Evolutionary conservation across 2,797 vertebrate species (phyloP).

Genomic region (Alca torda): DNA sequence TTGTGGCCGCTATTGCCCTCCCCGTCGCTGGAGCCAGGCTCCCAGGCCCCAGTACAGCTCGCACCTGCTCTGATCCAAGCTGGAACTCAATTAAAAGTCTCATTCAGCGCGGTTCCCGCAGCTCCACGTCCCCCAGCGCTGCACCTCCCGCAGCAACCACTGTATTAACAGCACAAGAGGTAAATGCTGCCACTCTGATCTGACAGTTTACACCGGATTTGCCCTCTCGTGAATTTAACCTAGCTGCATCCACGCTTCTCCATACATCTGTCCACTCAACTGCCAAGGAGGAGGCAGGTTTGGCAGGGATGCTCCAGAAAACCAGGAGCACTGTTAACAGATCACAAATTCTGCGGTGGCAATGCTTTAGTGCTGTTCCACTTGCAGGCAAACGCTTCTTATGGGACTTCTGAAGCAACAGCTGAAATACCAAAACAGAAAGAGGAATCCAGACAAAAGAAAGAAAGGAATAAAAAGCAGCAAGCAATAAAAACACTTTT

Average conservation of each 20-base stretch:
- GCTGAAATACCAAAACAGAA: not conserved
- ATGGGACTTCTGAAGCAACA: not conserved
- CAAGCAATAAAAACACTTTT: not conserved
- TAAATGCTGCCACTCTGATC: not conserved
- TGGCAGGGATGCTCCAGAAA: not conserved
- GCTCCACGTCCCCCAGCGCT: not conserved
- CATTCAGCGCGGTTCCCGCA: not conserved
- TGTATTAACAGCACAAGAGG: fast-evolving
- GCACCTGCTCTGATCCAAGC: fast-evolving
- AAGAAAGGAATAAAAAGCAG: not conserved
- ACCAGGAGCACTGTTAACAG: not conserved
- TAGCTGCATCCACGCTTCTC: not conserved
- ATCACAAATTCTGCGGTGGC: not conserved
- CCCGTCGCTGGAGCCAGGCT: not conserved
- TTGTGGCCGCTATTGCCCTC: fast-evolving
- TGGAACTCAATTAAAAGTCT: not conserved
- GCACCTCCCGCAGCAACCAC: not conserved
- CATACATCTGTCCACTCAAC: not conserved
- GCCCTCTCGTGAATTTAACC: not conserved
- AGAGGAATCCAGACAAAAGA: not conserved
- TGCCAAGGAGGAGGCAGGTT: not conserved
- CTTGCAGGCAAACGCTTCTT: not conserved
- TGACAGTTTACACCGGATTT: not conserved
- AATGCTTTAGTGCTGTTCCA: not conserved
- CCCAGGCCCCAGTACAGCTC: not conserved